Conservation (phyloP, 2,113 vertebrate species). For the human (Homo sapiens) region GRCh38 chr7:154874001-154874500, state of each 20-base stretch:
- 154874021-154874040: accelerated
- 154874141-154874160: too few relatives aligned
- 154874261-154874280: background rate
- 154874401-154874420: background rate
- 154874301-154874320: background rate
- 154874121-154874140: too few relatives aligned
- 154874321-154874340: background rate
- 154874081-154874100: background rate
- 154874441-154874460: background rate
- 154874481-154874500: background rate
- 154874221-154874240: background rate
- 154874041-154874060: background rate
- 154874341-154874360: background rate
- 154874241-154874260: background rate
- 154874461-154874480: background rate
- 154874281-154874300: background rate
- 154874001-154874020: too few relatives aligned
- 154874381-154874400: too few relatives aligned
- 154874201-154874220: background rate
- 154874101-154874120: background rate
- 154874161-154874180: background rate
- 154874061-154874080: background rate
- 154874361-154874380: background rate
- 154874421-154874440: background rate
- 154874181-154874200: background rate